These are phyloP conservation scores for Scaptomyza graminum DNA, from an alignment of 1,140 invertebrate genomes.

Conservation along the genomic window DNA sequence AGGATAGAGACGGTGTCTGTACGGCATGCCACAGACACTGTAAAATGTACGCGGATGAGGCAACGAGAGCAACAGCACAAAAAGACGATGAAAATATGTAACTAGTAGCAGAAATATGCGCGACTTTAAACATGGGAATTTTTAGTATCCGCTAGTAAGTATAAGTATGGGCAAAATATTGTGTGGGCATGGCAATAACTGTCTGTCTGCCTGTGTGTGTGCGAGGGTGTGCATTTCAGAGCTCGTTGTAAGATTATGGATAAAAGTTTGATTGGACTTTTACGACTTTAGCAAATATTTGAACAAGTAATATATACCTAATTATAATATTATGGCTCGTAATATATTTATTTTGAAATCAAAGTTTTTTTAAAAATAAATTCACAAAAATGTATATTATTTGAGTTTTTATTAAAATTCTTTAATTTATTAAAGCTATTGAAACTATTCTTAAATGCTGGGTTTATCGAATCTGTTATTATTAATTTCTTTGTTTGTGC, in stretches of 20 bases:
- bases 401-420: no score
- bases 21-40: conserved; percentile 62
- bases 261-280: background rate
- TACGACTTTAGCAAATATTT: background rate
- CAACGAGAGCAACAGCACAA: background rate
- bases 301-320: background rate
- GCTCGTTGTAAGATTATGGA: conserved; percentile 8
- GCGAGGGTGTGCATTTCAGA: conserved; percentile 2
- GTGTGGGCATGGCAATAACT: background rate
- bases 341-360: no score
- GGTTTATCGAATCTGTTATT: no score
- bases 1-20: conserved; percentile 13
- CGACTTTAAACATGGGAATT: conserved; percentile 33
- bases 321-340: background rate
- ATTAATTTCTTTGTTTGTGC: no score
- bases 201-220: background rate
- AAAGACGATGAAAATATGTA: conserved; percentile 5
- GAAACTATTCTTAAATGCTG: no score
- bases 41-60: conserved; percentile 52
- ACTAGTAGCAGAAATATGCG: conserved; percentile 47
- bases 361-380: no score
- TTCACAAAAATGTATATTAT: no score
- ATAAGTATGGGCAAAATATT: conserved; percentile 7
- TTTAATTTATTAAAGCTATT: no score
- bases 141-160: conserved; percentile 21